These are phyloP conservation scores for Channa maculata DNA, from an alignment of 2,113 vertebrate genomes.

Conservation along the genomic window DNA sequence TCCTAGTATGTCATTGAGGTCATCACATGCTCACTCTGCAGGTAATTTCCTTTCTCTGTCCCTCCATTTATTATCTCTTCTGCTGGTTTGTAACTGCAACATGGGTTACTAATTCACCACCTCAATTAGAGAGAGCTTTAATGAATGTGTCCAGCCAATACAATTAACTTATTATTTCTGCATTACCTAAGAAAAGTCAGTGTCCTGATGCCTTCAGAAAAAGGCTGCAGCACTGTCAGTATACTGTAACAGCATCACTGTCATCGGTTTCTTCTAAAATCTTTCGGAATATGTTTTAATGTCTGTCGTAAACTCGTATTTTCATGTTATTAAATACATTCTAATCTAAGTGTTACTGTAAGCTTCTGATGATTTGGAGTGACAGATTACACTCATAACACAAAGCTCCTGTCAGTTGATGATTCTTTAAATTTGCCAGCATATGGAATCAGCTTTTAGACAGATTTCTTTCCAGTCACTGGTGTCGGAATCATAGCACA, in stretches of 20 bases:
- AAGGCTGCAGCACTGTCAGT: neutral
- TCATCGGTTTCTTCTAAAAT: neutral
- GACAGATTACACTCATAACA: neutral
- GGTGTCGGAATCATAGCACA: too few species aligned
- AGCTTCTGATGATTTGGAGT: neutral
- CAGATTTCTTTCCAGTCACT: too few species aligned
- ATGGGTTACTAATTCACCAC: neutral
- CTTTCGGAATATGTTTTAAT: neutral
- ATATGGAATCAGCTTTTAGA: too few species aligned
- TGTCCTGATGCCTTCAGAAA: neutral
- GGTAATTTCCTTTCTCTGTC: slow-evolving; percentile 17
- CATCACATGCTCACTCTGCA: slow-evolving; percentile 7
- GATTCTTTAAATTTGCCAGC: too few species aligned
- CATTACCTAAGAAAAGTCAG: neutral
- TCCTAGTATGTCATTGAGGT: slow-evolving; percentile 20
- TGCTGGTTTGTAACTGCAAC: neutral
- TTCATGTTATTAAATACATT: neutral
- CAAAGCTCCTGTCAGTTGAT: neutral
- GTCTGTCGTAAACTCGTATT: neutral
- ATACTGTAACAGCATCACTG: neutral
- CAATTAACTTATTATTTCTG: slow-evolving; percentile 15
- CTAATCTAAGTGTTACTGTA: neutral
- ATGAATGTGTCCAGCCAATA: slow-evolving; percentile 35
- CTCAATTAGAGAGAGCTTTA: slow-evolving; percentile 20
- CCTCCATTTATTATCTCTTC: slow-evolving; percentile 13